Base-by-base conservation (phyloP, 2,113 vertebrate genomes). In the Boulengeromyrus knoepffleri region DNA sequence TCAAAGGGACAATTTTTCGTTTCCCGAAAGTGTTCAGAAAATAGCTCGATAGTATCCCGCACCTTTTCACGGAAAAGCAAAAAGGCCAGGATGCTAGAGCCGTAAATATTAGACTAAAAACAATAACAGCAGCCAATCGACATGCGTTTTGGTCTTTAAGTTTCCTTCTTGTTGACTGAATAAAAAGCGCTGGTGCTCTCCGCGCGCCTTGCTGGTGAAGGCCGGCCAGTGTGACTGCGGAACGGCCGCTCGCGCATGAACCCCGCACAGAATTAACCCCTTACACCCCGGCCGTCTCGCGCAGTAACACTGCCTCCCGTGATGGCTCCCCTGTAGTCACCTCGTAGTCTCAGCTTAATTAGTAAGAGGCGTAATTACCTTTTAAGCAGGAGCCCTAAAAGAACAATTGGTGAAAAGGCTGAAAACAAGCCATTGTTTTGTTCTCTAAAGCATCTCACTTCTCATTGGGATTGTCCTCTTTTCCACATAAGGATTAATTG, bases 361-460 rank as follows among this genome's bases (percentile, higher is more conserved):
- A 85, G 83, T 45, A 45, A 85, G 83, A 47, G 83, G 42, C 83
- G 21, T 47, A 85, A 85, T 85, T n/a, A 47, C 83, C 83, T 45
- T 47, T 47, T 46, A 47, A 47, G 42, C 83, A 85, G 42, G 42
- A 46, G 42, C 46, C 83, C 83, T 47, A 85, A 45, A 74, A 80
- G 74, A 80, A 85, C 83, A 85, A 46, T 46, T 42, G 42, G 45
- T n/a, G 21, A 85, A 84, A 45, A 84, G 45, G 39, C 39, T 45
- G 45, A 84, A 85, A 45, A 85, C 21, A 85, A 85, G 21, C 45
- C 21, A 85, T 47, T 80, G 74, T 80, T 80, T 80, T 80, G 45
- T 47, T 85, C 83, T 85, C 45, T 85, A 46, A 85, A 45, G 83
- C 83, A 47, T 85, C 83, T 85, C 39, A 46, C 83, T 85, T 85